Evolutionary conservation across 1,140 invertebrate genomes (phyloP), one percentile per base, ranked within the genome.

Genomic region (Drosophila equinoxialis): DNA sequence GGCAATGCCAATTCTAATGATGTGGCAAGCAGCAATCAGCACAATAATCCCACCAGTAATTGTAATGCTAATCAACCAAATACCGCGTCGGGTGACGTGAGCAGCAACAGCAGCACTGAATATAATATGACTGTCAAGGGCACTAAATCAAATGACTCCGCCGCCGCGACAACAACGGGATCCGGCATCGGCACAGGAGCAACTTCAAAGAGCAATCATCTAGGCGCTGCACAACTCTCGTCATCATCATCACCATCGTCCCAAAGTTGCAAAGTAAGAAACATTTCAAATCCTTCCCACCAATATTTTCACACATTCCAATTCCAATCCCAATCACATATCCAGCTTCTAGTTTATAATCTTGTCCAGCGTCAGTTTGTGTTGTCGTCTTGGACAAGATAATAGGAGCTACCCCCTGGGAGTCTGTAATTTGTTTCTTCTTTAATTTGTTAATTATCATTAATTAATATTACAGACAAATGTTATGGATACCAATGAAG

Each of bases 221-320:
- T 79, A 39, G 35, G 65, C 45, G 65, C 5, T 23, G 17, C 8
- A 11, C 45, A 60, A 35, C 48, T 54, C 59, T 60, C 77, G 26
- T 58, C 68, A 51, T 66, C 77, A 30, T 6, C 30, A 33, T 62
- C 70, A 13, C 62, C 74, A 6, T 62, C 79, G 58, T 70, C 71
- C 42, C 70, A 77, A 70, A 78, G 66, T 65, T 41, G 68, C 6
- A 84, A 84, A 60, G 84, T 87, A 55, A 84, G 85, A 77, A 33
- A 30, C 30, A 30, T 30, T 30, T 30, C 6, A 30, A 30, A 6
- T 30, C 5, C 30, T 6, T 30, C 6, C 5, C 2, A 30, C 17
- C 17, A n/a, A 30, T 6, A 30, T 6, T 0, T 30, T 30, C 26
- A 30, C 26, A 30, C 26, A 30, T 30, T 6, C n/a, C n/a, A n/a